Conservation (phyloP, 2,888 invertebrate species). For the Rhorus exstirpatorius region DNA sequence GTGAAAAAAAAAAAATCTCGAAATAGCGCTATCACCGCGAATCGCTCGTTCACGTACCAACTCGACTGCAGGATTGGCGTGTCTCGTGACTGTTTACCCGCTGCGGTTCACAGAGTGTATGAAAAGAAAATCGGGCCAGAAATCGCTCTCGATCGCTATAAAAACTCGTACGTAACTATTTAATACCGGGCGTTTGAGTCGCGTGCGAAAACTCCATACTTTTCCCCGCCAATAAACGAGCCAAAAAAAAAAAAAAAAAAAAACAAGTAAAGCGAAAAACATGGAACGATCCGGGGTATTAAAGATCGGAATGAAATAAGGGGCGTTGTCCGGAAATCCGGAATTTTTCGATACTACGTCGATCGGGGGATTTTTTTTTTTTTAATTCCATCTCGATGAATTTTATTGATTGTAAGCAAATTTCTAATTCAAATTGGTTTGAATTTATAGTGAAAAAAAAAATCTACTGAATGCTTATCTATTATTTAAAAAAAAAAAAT, state of each 20-base stretch:
- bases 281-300: not conserved
- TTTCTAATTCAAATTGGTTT: too few relatives aligned
- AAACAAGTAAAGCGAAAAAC: slow-evolving; percentile 11
- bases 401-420: too few relatives aligned
- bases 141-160: slow-evolving; percentile 68
- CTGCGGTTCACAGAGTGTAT: slow-evolving; percentile 20
- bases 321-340: not conserved
- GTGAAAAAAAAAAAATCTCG: slow-evolving; percentile 35
- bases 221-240: not conserved
- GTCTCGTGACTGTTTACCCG: slow-evolving; percentile 76
- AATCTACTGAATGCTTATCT: too few relatives aligned
- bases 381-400: too few relatives aligned
- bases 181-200: slow-evolving; percentile 49
- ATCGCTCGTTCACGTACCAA: slow-evolving; percentile 49
- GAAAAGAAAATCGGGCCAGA: slow-evolving; percentile 73
- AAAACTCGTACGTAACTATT: slow-evolving; percentile 63
- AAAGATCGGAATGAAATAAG: slow-evolving; percentile 6
- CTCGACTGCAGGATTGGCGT: slow-evolving; percentile 72
- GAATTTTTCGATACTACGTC: not conserved
- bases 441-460: too few relatives aligned
- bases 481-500: not conserved
- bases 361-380: too few relatives aligned
- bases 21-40: slow-evolving; percentile 64
- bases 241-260: slow-evolving; percentile 12
- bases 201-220: slow-evolving; percentile 52